A percentile compares a stretch with the other conserved stretches of the same genome.
phyloP scores from a whole-genome alignment of 1,140 invertebrate species.

The Aricia agestis region DNA sequence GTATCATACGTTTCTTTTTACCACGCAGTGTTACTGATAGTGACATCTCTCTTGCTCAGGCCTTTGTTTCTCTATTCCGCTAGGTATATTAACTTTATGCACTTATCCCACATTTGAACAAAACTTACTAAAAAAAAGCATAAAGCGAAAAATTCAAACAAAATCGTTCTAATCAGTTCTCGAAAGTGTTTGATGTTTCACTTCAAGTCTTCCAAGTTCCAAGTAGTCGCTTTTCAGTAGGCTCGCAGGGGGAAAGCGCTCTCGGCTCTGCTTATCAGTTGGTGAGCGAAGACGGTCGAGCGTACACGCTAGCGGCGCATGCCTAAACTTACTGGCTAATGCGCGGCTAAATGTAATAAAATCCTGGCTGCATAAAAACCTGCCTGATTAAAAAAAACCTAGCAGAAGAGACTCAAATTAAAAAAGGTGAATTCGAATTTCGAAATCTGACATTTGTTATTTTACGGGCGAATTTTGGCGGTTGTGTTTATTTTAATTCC shows the following conservation, averaged over 20 bases:
- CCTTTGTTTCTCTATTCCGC: too few relatives aligned
- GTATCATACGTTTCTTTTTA: too few relatives aligned
- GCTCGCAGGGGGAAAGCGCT: not conserved
- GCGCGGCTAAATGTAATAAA: not conserved
- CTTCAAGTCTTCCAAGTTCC: conserved; percentile 8
- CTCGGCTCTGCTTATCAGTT: conserved; percentile 8
- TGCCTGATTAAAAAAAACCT: not conserved
- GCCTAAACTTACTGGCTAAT: not conserved
- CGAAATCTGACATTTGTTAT: not conserved
- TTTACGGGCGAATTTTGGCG: not conserved
- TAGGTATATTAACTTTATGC: too few relatives aligned
- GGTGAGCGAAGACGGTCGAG: not conserved
- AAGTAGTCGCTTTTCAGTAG: not conserved
- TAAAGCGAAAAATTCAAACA: not conserved
- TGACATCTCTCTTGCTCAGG: too few relatives aligned
- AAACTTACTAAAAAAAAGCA: not conserved
- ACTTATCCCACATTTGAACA: not conserved
- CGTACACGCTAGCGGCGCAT: not conserved
- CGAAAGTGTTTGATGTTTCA: not conserved
- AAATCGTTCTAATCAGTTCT: not conserved
- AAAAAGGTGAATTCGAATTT: not conserved
- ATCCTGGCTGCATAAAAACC: not conserved
- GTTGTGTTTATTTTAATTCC: not conserved
- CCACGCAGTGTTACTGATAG: too few relatives aligned
- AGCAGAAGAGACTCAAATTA: not conserved